A percentile compares a stretch with the other conserved stretches of the same genome.
Conservation (phyloP, 2,797 vertebrate genomes). For the Knipowitschia caucasica region DNA sequence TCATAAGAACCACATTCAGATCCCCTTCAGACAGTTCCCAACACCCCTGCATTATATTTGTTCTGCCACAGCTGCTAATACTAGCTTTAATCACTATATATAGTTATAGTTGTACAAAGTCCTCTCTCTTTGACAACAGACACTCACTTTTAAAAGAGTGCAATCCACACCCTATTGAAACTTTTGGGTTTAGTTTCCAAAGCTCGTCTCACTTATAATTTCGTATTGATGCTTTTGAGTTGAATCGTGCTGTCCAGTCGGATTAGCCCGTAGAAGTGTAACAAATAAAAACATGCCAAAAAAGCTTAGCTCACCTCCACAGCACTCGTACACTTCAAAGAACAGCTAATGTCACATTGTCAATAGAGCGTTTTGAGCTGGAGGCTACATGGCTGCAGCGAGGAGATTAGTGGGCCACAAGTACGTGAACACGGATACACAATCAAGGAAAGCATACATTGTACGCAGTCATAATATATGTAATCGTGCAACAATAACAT, state of each 20-base stretch:
- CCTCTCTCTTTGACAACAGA: background rate
- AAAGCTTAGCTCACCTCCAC: constrained; percentile 7
- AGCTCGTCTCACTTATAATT: constrained; percentile 13
- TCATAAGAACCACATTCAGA: too few species aligned
- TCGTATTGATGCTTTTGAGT: constrained; percentile 27
- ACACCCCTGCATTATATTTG: too few species aligned
- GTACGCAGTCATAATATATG: too few species aligned
- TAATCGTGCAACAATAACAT: background rate
- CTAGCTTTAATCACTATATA: background rate
- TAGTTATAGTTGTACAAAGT: background rate
- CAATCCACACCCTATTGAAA: constrained; percentile 1
- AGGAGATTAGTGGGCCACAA: constrained; percentile 31
- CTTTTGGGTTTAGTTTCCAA: constrained; percentile 12
- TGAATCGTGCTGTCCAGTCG: constrained; percentile 18
- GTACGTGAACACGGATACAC: background rate
- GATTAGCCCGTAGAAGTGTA: constrained; percentile 22
- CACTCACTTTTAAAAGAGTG: background rate
- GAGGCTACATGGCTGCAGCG: constrained; percentile 19
- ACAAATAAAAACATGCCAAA: constrained; percentile 5
- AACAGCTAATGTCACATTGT: constrained; percentile 26
- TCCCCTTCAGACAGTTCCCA: background rate
- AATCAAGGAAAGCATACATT: background rate
- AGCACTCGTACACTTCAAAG: constrained; percentile 20
- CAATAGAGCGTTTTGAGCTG: constrained; percentile 29
- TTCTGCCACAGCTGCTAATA: background rate